A percentile compares a stretch with the other conserved stretches of the same genome.
Conservation (phyloP, 2,888 invertebrate species). For the Phengaris alcon region DNA sequence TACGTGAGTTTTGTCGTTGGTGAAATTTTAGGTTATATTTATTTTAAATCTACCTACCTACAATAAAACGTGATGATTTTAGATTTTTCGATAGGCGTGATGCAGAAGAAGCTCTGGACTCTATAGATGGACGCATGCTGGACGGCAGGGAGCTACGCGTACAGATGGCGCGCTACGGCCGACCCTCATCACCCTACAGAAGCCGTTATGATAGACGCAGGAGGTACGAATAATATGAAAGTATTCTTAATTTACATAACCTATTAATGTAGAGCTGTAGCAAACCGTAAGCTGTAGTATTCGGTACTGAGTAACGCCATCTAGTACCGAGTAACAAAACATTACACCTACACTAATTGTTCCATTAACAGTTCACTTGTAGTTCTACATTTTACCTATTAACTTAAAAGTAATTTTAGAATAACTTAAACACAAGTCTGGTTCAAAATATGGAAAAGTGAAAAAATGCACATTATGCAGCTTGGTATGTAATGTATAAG, state of each 20-base stretch:
- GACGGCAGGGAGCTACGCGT: conserved; percentile 98
- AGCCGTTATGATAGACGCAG: conserved; percentile 85
- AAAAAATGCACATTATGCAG: too few species aligned
- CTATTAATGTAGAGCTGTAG: too few species aligned
- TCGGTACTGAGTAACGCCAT: too few species aligned
- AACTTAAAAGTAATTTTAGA: too few species aligned
- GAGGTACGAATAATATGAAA: conserved; percentile 49
- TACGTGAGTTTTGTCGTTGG: conserved; percentile 55
- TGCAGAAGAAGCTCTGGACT: conserved; percentile 98
- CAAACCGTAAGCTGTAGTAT: too few species aligned
- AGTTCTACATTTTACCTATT: too few species aligned
- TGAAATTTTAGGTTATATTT: not conserved
- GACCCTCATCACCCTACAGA: conserved; percentile 92
- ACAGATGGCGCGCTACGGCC: conserved; percentile 98
- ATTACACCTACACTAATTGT: too few species aligned
- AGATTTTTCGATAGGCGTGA: conserved; percentile 97
- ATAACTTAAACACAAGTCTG: too few species aligned
- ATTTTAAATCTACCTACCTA: conserved; percentile 1
- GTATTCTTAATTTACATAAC: not conserved
- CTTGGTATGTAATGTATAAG: too few species aligned
- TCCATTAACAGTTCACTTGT: too few species aligned
- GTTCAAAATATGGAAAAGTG: too few species aligned
- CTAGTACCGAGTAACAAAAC: too few species aligned
- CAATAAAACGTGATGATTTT: conserved; percentile 33
- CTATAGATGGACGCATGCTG: conserved; percentile 96